Percentiles rank a stretch among this genome's conserved stretches.
Evolutionary conservation across 2,888 invertebrate species (phyloP).

Genomic region (Poecilus cupreus): DNA sequence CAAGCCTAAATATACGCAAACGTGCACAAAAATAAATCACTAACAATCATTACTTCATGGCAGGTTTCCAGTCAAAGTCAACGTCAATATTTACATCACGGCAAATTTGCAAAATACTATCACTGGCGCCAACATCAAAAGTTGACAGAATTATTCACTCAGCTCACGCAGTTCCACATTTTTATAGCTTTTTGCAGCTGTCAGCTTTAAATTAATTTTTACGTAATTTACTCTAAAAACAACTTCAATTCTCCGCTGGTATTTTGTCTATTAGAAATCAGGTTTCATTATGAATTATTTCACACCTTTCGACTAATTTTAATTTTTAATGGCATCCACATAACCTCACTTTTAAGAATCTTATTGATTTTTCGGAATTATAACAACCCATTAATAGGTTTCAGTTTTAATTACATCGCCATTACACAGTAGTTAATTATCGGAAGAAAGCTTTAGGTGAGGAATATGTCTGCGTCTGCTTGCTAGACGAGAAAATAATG

Average conservation of each 20-base stretch:
- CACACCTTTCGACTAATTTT: background rate
- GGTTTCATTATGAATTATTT: too few relatives aligned
- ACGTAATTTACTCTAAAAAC: constrained; percentile 8
- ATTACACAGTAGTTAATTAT: background rate
- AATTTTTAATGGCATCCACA: background rate
- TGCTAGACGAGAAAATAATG: constrained; percentile 30
- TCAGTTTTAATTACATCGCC: background rate
- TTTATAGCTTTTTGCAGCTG: constrained; percentile 24
- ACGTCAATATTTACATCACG: constrained; percentile 51
- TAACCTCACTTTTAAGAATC: background rate
- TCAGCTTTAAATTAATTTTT: constrained; percentile 19
- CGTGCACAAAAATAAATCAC: constrained; percentile 39
- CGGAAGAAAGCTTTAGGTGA: constrained; percentile 11
- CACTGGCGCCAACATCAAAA: constrained; percentile 48
- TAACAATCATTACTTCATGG: constrained; percentile 44
- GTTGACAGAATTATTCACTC: background rate
- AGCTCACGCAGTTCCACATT: background rate
- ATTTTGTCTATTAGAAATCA: background rate
- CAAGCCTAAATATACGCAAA: constrained; percentile 6
- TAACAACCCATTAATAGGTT: background rate
- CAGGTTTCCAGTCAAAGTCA: constrained; percentile 18
- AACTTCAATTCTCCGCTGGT: too few relatives aligned
- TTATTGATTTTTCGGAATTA: background rate
- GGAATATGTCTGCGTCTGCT: background rate
- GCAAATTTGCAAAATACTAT: constrained; percentile 44